Base-by-base conservation (phyloP, 2,113 vertebrate species). In the Thalassarche chlororhynchos region DNA sequence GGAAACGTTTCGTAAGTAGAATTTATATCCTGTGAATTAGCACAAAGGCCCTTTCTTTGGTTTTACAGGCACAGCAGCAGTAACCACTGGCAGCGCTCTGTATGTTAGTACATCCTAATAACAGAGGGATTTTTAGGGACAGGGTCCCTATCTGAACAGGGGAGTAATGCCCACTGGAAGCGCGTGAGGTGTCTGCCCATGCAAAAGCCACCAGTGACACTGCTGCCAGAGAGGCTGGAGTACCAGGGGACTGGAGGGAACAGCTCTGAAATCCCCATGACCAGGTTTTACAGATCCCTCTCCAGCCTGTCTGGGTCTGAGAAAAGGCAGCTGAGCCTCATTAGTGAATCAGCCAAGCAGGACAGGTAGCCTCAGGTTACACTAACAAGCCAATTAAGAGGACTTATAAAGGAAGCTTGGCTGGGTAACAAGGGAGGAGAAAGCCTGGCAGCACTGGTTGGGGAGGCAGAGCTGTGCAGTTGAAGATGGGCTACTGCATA, bases 331-430 rank as follows among this genome's bases (percentile, higher is more conserved):
- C 69, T 82, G 94, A 93, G 77, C 19, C 82, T 84, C 93, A 91
- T 97, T 97, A 91, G 81, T 23, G 71, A 79, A 20, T 58, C 92
- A 97, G 96, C 87, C 77, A 89, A 93, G 97, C 91, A 87, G 96
- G 96, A 94, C 95, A 97, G 95, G 96, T 90, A 97, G 93, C 61
- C 62, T 94, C 77, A 96, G 88, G 93, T 95, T 95, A 86, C 90
- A 86, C 87, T 93, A 93, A 97, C 72, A 51, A 96, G 93, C 87
- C 89, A 88, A 76, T 95, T 95, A 96, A 92, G 76, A 90, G 77
- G 74, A 66, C 65, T 72, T 95, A 40, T 29, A 76, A 74, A 84
- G 66, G 93, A 77, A 97, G 70, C 68, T 76, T 84, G 89, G 49
- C 93, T 81, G 69, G 42, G 87, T 71, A 90, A 44, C 20, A 12